phyloP scores from a whole-genome alignment of 2,888 invertebrate species.

The Charanyca ferruginea region DNA sequence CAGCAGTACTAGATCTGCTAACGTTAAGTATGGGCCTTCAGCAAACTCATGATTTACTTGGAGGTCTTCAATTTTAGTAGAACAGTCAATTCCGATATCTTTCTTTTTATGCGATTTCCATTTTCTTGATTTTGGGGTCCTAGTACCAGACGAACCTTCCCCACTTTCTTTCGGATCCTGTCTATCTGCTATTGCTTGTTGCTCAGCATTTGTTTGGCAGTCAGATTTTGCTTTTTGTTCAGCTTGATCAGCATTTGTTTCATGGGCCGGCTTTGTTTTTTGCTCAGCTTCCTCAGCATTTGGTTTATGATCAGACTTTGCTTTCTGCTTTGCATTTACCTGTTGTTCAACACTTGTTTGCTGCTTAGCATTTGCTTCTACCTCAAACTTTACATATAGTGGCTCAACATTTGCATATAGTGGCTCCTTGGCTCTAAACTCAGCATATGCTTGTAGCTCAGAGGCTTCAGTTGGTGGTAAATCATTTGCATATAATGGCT shows the following conservation, averaged over 20 bases:
- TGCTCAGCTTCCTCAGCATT: neutral
- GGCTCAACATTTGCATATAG: neutral
- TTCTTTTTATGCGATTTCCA: constrained; percentile 54
- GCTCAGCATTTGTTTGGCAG: constrained; percentile 32
- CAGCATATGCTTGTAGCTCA: neutral
- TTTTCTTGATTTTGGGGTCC: constrained; percentile 46
- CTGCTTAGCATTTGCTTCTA: neutral
- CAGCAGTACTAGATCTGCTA: constrained; percentile 96
- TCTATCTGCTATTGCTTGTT: constrained; percentile 46
- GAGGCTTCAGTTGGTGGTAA: too few species aligned
- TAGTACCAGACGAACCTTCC: constrained; percentile 10
- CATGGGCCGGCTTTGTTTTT: constrained; percentile 41
- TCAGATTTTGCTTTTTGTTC: neutral
- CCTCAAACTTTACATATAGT: neutral
- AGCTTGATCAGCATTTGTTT: constrained; percentile 11
- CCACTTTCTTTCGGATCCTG: constrained; percentile 4
- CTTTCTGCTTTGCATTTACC: neutral
- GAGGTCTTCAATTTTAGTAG: constrained; percentile 67
- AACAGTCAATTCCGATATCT: constrained; percentile 26
- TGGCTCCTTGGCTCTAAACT: neutral
- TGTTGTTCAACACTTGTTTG: neutral
- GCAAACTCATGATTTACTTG: constrained; percentile 94
- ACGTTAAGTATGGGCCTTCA: constrained; percentile 95
- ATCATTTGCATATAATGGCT: too few species aligned
- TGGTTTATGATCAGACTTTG: neutral